Conservation (phyloP, 1,140 invertebrate genomes). For the Araneus ventricosus region DNA sequence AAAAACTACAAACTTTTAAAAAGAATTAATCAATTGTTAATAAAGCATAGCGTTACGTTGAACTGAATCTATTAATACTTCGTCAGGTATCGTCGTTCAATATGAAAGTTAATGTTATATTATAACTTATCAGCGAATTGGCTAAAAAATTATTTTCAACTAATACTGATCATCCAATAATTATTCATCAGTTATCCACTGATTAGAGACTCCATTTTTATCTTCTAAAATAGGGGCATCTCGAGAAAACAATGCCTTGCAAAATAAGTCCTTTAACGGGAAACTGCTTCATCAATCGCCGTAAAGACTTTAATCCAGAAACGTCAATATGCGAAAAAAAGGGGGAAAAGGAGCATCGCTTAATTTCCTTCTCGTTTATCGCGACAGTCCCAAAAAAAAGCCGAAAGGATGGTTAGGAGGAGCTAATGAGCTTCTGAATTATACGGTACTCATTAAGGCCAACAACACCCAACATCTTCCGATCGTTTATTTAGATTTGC, state of each 20-base stretch:
- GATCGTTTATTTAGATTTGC: not conserved
- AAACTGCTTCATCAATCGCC: not conserved
- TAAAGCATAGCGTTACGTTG: too few relatives aligned
- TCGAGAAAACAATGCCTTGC: not conserved
- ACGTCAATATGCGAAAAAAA: not conserved
- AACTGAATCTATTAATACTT: too few relatives aligned
- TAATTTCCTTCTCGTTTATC: not conserved
- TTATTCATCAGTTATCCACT: too few relatives aligned
- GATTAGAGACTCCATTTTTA: too few relatives aligned
- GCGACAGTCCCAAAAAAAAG: not conserved
- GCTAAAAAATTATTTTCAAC: too few relatives aligned
- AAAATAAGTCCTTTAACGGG: not conserved
- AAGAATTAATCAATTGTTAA: too few relatives aligned
- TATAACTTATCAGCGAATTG: too few relatives aligned
- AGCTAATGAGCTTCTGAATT: conserved; percentile 11
- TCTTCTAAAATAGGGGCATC: too few relatives aligned
- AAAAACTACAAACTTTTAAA: too few relatives aligned
- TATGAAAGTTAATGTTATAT: too few relatives aligned
- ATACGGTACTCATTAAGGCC: conserved; percentile 24
- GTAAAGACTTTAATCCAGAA: not conserved
- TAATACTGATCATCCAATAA: too few relatives aligned
- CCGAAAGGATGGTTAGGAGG: not conserved
- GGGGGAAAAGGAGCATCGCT: not conserved
- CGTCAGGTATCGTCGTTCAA: too few relatives aligned
- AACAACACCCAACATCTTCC: not conserved